A percentile compares a stretch with the other conserved stretches of the same genome.
Conservation (phyloP, 2,888 invertebrate species). For the Galeopsomyia nigrocyanea region DNA sequence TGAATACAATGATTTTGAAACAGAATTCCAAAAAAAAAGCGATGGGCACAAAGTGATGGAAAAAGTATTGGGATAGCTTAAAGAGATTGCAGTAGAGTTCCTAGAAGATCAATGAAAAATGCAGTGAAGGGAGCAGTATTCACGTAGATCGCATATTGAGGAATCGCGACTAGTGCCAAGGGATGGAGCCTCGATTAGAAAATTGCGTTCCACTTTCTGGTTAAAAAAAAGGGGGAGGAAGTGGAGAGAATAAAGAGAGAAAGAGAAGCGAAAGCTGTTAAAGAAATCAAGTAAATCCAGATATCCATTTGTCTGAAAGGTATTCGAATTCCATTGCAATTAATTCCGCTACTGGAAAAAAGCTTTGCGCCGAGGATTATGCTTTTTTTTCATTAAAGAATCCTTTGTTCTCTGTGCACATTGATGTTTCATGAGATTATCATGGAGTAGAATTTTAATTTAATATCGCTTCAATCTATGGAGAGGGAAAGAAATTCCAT, state of each 20-base stretch:
- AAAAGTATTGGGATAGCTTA: neutral
- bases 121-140: slow-evolving; percentile 22
- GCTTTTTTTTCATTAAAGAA: too few species aligned
- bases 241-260: neutral
- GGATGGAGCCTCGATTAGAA: slow-evolving; percentile 40
- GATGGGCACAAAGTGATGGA: too few species aligned
- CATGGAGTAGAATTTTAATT: too few species aligned
- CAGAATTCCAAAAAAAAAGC: neutral
- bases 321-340: slow-evolving; percentile 20
- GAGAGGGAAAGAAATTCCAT: too few species aligned
- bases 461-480: too few species aligned
- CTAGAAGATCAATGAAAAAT: slow-evolving; percentile 23
- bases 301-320: slow-evolving; percentile 26
- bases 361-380: too few species aligned
- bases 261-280: neutral
- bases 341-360: neutral
- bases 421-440: too few species aligned
- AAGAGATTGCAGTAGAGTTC: neutral
- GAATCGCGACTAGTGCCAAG: slow-evolving; percentile 35
- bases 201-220: slow-evolving; percentile 42
- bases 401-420: too few species aligned
- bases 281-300: slow-evolving; percentile 20
- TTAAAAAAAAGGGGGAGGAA: slow-evolving; percentile 3
- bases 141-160: slow-evolving; percentile 36
- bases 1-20: too few species aligned